These are phyloP conservation scores for Holotrichia oblita DNA, from an alignment of 1,140 invertebrate species.

Conservation along the genomic window DNA sequence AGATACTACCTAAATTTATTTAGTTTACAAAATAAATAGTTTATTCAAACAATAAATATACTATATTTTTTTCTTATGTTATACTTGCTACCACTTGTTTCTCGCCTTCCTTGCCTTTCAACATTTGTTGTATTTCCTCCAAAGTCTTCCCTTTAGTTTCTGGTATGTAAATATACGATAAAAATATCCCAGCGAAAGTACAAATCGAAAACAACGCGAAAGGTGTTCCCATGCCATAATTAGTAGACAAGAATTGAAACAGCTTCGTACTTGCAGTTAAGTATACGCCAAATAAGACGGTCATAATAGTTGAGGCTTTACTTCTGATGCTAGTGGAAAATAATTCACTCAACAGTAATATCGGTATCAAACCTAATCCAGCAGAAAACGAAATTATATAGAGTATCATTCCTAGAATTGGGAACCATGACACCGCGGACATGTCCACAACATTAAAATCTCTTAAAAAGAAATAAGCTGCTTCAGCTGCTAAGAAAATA, in stretches of 20 bases:
- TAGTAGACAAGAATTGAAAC: slow-evolving; percentile 56
- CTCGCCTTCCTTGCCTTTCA: slow-evolving; percentile 3
- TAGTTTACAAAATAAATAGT: neutral
- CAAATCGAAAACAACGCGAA: slow-evolving; percentile 83
- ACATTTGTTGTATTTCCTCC: slow-evolving; percentile 52
- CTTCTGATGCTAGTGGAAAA: slow-evolving; percentile 50
- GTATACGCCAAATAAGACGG: slow-evolving; percentile 43
- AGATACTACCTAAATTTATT: too few species aligned
- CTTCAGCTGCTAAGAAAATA: slow-evolving; percentile 4
- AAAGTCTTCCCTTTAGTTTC: slow-evolving; percentile 38
- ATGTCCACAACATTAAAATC: slow-evolving; percentile 48
- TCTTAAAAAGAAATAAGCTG: slow-evolving; percentile 27
- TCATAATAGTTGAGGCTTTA: slow-evolving; percentile 44
- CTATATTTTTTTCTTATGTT: neutral
- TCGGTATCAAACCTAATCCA: slow-evolving; percentile 47
- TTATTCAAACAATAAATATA: neutral
- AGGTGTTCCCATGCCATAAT: slow-evolving; percentile 73
- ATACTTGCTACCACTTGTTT: neutral
- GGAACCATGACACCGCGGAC: slow-evolving; percentile 23
- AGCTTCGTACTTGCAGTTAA: slow-evolving; percentile 57
- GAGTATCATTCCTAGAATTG: slow-evolving; percentile 43
- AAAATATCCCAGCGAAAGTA: slow-evolving; percentile 75
- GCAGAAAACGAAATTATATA: slow-evolving; percentile 45
- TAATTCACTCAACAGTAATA: slow-evolving; percentile 48
- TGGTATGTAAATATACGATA: slow-evolving; percentile 66